Evolutionary conservation across 1,140 invertebrate genomes (phyloP).

Genomic region (Megalopta genalis): DNA sequence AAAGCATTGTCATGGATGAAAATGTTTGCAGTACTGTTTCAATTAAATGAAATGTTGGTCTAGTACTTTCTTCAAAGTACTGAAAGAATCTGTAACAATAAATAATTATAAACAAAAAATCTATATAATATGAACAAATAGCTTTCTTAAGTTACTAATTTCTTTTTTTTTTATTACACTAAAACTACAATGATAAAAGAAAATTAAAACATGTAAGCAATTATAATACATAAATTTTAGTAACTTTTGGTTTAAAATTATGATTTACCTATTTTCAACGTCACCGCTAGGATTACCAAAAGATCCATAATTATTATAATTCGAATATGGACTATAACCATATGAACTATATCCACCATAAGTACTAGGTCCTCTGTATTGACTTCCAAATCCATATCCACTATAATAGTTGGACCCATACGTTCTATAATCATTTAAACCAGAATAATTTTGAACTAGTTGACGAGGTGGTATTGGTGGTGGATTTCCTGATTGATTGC

Average conservation of each 20-base stretch:
- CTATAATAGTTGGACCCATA: constrained; percentile 68
- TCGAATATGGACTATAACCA: constrained; percentile 64
- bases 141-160: not conserved
- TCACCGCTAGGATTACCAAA: constrained; percentile 80
- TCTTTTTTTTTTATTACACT: not conserved
- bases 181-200: not conserved
- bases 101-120: constrained; percentile 15
- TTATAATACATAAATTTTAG: not conserved
- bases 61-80: constrained; percentile 93
- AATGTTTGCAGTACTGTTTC: constrained; percentile 95
- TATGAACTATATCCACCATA: constrained; percentile 64
- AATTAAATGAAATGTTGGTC: constrained; percentile 95
- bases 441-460: constrained; percentile 53
- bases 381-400: constrained; percentile 68
- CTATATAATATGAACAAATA: not conserved
- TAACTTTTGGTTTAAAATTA: constrained; percentile 5
- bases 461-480: constrained; percentile 73
- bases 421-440: constrained; percentile 68
- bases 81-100: constrained; percentile 86
- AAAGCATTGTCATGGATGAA: constrained; percentile 96
- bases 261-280: constrained; percentile 82
- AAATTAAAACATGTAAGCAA: not conserved
- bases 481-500: constrained; percentile 49
- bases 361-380: constrained; percentile 68
- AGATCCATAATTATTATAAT: constrained; percentile 71